These are phyloP conservation scores for Lutjanus erythropterus DNA, from an alignment of 2,113 vertebrate species.

Conservation along the genomic window DNA sequence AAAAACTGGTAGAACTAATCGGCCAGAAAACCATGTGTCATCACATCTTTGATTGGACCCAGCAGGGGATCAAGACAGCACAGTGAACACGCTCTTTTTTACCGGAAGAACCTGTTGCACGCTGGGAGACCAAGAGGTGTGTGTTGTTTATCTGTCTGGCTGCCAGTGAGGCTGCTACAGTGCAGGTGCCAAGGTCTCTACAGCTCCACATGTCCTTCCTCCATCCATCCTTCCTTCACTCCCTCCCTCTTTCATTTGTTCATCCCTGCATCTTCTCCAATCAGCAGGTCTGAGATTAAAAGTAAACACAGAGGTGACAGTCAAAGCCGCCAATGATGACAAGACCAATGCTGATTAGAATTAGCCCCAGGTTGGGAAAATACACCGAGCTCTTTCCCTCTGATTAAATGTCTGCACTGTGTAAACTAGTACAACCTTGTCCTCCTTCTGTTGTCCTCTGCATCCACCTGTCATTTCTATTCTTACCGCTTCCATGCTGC, in stretches of 20 bases:
- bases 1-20: constrained; percentile 40
- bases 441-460: constrained; percentile 60
- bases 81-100: constrained; percentile 22
- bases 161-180: not conserved
- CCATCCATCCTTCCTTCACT: not conserved
- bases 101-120: constrained; percentile 55
- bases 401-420: constrained; percentile 81
- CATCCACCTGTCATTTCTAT: constrained; percentile 5
- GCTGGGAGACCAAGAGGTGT: constrained; percentile 31
- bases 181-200: constrained; percentile 33
- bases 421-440: constrained; percentile 70
- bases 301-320: constrained; percentile 91
- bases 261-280: constrained; percentile 82
- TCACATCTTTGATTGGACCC: constrained; percentile 65
- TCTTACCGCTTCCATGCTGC: constrained; percentile 3
- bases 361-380: constrained; percentile 84
- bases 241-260: constrained; percentile 41
- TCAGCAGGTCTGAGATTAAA: constrained; percentile 89
- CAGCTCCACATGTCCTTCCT: constrained; percentile 41
- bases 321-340: constrained; percentile 84
- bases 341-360: constrained; percentile 91
- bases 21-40: constrained; percentile 54
- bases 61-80: constrained; percentile 52
- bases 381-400: constrained; percentile 52
- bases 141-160: constrained; percentile 20